Evolutionary conservation across 2,113 vertebrate species (phyloP), one percentile per base, ranked within the genome.

Genomic region (Heliornis fulica): DNA sequence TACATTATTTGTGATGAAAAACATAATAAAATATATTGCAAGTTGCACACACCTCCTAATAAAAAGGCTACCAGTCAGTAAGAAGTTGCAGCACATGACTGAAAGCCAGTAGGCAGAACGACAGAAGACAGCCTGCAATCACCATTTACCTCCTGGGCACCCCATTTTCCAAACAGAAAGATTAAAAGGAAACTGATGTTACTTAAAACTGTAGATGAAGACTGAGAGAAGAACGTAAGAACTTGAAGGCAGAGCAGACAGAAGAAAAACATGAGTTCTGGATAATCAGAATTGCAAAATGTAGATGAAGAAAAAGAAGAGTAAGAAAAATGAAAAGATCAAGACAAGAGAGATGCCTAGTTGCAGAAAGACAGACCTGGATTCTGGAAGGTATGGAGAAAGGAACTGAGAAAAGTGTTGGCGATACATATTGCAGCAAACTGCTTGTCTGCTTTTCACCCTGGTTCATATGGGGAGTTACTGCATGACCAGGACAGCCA

Each of bases 391-490:
- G 14, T 40, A 84, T 4, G 9, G 14, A 54, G 38, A 43, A 90
- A 87, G 36, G 60, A 74, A 82, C 10, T 43, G 13, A 60, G 13
- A 41, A 60, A 57, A 77, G 11, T 14, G 20, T 13, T 53, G 23
- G 16, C 19, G 65, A 11, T 65, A 74, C 14, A 34, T 40, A 1
- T 34, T 45, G 15, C 29, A 19, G 32, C 6, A 54, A 4, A 63
- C 0, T 6, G 20, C 25, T 54, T 5, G 1, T 18, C 22, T 22
- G 2, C 9, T 64, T 64, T 70, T n/a, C 29, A 45, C 4, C 56
- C 28, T 5, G 4, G 9, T 46, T 71, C 28, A 15, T 34, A 57
- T 0, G 61, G 60, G 18, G n/a, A 66, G 26, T 38, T 70, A 66
- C 15, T 80, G 45, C 45, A 75, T 2, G 11, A 74, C 10, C 10